Evolutionary conservation across 2,113 vertebrate species (phyloP).

Genomic region (Grallaria varia): DNA sequence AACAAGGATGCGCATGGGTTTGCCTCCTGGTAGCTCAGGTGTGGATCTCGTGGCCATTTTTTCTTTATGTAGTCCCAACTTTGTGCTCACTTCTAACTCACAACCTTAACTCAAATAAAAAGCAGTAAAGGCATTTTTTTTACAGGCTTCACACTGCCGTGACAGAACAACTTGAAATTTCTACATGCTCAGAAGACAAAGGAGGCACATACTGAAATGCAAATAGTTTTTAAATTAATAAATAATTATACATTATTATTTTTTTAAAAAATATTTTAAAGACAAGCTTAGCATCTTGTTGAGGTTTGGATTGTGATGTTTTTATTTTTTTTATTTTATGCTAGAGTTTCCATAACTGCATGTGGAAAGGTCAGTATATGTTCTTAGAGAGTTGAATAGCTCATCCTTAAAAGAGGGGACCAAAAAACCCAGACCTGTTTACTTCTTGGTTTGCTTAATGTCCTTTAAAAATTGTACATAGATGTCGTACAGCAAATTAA

Average conservation of each 20-base stretch:
- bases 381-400: background rate
- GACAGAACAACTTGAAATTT: background rate
- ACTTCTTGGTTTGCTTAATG: background rate
- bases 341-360: background rate
- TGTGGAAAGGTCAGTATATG: background rate
- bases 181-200: background rate
- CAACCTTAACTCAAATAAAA: background rate
- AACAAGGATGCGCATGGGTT: background rate
- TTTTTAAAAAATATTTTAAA: background rate
- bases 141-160: fast-evolving
- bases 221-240: background rate
- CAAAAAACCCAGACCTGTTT: background rate
- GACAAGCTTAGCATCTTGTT: background rate
- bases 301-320: background rate
- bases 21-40: background rate
- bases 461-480: background rate
- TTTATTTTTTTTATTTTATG: background rate
- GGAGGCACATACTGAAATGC: background rate
- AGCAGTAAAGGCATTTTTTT: background rate
- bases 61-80: background rate
- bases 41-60: background rate
- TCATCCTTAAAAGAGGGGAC: background rate
- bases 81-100: background rate
- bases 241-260: background rate
- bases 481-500: background rate